Evolutionary conservation across 2,888 invertebrate species (phyloP), one percentile per base, ranked within the genome.

Genomic region (Syrista parreyssii): DNA sequence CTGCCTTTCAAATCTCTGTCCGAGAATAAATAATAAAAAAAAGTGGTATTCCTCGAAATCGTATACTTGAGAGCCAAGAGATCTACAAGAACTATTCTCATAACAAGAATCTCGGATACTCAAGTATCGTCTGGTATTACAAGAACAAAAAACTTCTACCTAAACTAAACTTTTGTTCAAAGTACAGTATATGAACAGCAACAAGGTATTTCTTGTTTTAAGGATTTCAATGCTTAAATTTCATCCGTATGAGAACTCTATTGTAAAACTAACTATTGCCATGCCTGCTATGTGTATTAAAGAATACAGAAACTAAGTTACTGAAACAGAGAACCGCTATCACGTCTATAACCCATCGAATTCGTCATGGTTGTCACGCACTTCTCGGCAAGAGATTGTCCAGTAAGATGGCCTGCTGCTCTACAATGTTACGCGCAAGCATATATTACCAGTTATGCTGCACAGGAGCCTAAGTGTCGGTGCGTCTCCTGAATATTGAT

Each of bases 391-490:
- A 86, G 88, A 87, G 87, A 89, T 89, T 86, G 80, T 88, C 87
- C 87, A 86, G 88, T 88, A 88, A 87, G 87, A 86, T 87, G 90
- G 89, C 88, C 86, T 86, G 85, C 86, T 86, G 89, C 87, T 84
- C 88, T 89, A 88, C 84, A 87, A 87, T 89, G 82, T 89, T 89
- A 89, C 88, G 89, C 86, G 89, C 87, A 90, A 90, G 87, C 86
- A 88, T 89, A 87, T 89, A 88, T 91, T 92, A 95, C 95, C 98
- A 91, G 98, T 98, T 83, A 99, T 98, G 79, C 98, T 98, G 93
- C 98, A 99, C 76, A 99, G 94, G 73, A 99, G 94, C 34, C 99
- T 95, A 69, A 99, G 94, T 0, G 98, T 97, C 12, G 97, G 96
- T 31, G 97, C 95, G 86, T 94, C 95, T 15, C 95, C 95, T 15